Base-by-base conservation (phyloP, 1,140 invertebrate species). In the Apis cerana region DNA sequence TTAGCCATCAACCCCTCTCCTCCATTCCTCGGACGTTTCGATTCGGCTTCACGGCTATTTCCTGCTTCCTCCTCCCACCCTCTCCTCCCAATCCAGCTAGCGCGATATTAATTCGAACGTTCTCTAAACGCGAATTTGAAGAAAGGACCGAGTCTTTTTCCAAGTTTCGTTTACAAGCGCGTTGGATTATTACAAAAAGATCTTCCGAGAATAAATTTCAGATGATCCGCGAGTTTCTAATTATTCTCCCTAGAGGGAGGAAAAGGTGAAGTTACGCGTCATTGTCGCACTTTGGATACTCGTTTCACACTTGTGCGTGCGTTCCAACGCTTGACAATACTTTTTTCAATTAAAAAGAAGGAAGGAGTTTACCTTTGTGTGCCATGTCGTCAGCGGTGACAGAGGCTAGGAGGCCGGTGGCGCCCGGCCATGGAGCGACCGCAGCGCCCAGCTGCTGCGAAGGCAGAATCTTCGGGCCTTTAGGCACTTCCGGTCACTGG, bases 361-460 rank as follows among this genome's bases (percentile, higher is more conserved):
- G 2, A 5, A 21, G 58, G n/a, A 54, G 69, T 17, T 95, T 91
- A 95, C 95, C 95, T 94, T 95, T 95, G 89, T 95, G 95, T 91
- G 95, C 95, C 95, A 95, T 95, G 90, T 95, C 95, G 93, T 95
- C 95, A 92, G 95, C 94, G 93, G 95, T 94, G 91, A 95, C 95
- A 86, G 95, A 95, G 90, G 92, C 93, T 89, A 94, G 89, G 88
- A 94, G 93, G 92, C 93, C 93, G 92, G 93, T 94, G 92, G 95
- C 95, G 93, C 95, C 94, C 93, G 95, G 95, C 95, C 95, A 95
- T 95, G 95, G 95, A 94, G 95, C 95, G 94, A 95, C 95, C 94
- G 95, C 94, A 94, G 95, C 94, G 92, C 95, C 95, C 79, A 95
- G 90, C 90, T 95, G 95, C 94, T 95, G 95, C 93, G 93, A 94